phyloP scores from a whole-genome alignment of 2,113 vertebrate species.

The Aplodontia rufa region DNA sequence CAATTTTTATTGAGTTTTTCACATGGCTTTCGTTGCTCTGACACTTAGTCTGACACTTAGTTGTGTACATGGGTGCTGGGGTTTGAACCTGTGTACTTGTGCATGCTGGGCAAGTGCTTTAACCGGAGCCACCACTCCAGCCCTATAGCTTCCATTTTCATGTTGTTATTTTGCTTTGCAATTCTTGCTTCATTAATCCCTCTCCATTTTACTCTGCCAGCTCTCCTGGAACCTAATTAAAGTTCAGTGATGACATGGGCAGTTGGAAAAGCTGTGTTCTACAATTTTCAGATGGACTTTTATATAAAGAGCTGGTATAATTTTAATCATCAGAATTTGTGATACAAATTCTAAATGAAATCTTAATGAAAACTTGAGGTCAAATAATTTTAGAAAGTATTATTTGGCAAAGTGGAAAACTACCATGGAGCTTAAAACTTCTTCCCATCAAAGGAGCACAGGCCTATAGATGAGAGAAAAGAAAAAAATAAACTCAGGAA shows the following conservation, averaged over 20 bases:
- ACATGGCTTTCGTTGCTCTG: too few relatives aligned
- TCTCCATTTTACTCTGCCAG: not conserved
- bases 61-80: too few relatives aligned
- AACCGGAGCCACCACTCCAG: too few relatives aligned
- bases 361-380: conserved; percentile 10
- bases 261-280: conserved; percentile 1
- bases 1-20: too few relatives aligned
- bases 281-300: not conserved
- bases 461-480: not conserved
- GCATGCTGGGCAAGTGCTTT: too few relatives aligned
- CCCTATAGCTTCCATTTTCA: not conserved
- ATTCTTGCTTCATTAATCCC: not conserved
- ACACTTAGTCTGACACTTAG: too few relatives aligned
- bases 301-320: not conserved
- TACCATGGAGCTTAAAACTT: conserved; percentile 6
- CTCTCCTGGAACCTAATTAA: not conserved
- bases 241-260: not conserved
- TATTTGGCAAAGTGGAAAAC: conserved; percentile 28
- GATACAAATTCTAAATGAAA: conserved; percentile 22
- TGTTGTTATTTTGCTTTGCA: not conserved
- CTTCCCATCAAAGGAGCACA: not conserved
- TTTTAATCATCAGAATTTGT: conserved; percentile 29
- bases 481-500: not conserved
- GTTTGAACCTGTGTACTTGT: too few relatives aligned
- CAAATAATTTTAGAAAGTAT: conserved; percentile 8